phyloP scores from a whole-genome alignment of 2,888 invertebrate genomes.

The Beris morrisii region DNA sequence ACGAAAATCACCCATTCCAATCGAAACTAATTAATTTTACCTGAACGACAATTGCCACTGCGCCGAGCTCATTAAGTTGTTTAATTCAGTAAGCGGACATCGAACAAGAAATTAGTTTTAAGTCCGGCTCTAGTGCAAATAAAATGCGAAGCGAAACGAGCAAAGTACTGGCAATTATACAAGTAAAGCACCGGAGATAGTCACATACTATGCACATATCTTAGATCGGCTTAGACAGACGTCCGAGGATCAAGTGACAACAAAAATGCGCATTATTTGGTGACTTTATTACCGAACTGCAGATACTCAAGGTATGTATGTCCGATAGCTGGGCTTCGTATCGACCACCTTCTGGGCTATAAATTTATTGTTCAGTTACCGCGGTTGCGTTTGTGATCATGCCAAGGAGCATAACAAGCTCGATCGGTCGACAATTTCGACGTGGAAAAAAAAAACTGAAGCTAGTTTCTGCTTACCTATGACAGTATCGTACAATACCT shows the following conservation, averaged over 20 bases:
- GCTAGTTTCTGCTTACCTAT: neutral
- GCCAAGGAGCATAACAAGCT: neutral
- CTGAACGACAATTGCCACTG: too few relatives aligned
- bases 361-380: constrained; percentile 8
- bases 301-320: neutral
- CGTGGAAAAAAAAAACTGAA: neutral
- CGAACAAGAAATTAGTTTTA: constrained; percentile 9
- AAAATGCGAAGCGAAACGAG: neutral
- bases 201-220: too few relatives aligned
- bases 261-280: constrained; percentile 13
- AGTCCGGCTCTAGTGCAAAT: neutral
- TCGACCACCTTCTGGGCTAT: neutral
- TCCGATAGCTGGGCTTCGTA: neutral
- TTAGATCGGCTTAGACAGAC: too few relatives aligned
- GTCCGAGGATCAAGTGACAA: constrained; percentile 5
- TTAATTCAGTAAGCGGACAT: neutral
- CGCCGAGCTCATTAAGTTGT: neutral
- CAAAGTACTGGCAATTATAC: too few relatives aligned
- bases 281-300: constrained; percentile 9
- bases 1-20: too few relatives aligned
- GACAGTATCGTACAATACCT: constrained; percentile 28
- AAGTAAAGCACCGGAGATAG: too few relatives aligned
- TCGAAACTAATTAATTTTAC: too few relatives aligned
- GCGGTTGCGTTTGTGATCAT: constrained; percentile 3
- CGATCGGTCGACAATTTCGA: constrained; percentile 6